Evolutionary conservation across 2,888 invertebrate genomes (phyloP), one percentile per base, ranked within the genome.

Genomic region (Pseudanteris insignis): DNA sequence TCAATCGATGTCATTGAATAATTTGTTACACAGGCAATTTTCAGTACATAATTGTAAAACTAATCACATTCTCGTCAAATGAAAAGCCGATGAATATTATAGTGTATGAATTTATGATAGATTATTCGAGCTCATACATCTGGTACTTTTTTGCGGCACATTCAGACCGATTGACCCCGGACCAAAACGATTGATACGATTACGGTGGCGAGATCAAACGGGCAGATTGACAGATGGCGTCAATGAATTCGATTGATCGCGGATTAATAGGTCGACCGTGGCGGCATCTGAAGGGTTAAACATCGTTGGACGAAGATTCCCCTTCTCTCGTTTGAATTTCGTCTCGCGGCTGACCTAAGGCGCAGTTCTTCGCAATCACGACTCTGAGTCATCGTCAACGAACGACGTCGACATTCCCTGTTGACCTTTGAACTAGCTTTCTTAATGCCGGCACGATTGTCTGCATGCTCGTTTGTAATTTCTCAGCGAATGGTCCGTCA

Each of bases 211-310:
- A 32, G 43, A 54, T 48, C 38, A 50, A 46, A 18, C 50, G 21
- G 32, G 28, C 25, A 37, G 54, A 55, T 55, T 54, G 53, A 18
- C 34, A 44, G 11, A 9, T 48, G 48, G 74, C 70, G 71, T 72
- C 70, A 76, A 77, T 77, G 73, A 76, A 77, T 76, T 67, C 72
- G 77, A 78, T 79, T 76, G 77, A 79, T 78, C 74, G 72, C 72
- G 66, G 74, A 77, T 78, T 77, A 77, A 78, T 78, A 70, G 72
- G 63, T 68, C 66, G 66, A 64, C 66, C 68, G 72, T 68, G 68
- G 67, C 69, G 5, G 11, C 71, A 72, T 72, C 66, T 57, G 50
- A 57, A 37, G 67, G 76, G 78, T 77, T 72, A 78, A 78, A 68
- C 73, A 72, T 71, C 12, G n/a, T n/a, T n/a, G n/a, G n/a, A n/a